phyloP scores from a whole-genome alignment of 37 sponge, comb jelly and placozoan species.

The Aphrocallistes beatrix region DNA sequence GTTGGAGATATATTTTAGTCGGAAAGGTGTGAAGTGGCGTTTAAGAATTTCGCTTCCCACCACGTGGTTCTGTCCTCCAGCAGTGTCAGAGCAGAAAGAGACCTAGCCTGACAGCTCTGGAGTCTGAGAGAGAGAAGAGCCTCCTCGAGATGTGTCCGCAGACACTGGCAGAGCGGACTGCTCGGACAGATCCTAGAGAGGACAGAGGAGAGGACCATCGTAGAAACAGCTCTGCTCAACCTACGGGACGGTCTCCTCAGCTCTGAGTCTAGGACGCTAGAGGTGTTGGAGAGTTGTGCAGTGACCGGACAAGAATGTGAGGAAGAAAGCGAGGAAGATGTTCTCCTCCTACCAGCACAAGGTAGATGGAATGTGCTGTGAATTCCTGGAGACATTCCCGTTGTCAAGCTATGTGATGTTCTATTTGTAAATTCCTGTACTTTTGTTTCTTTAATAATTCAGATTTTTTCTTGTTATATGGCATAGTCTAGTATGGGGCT shows the following conservation, averaged over 20 bases:
- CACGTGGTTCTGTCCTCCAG: too few relatives aligned
- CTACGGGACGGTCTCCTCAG: conserved; percentile 53
- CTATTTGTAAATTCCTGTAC: neutral
- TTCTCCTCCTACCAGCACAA: conserved; percentile 39
- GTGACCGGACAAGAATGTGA: conserved; percentile 53
- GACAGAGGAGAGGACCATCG: too few relatives aligned
- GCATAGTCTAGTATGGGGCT: too few relatives aligned
- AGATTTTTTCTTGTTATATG: neutral
- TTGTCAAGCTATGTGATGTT: neutral
- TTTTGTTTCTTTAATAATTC: neutral
- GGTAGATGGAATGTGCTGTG: conserved; percentile 59
- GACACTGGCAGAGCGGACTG: too few relatives aligned
- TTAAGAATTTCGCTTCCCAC: too few relatives aligned
- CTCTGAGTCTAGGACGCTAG: conserved; percentile 34
- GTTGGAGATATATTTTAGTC: too few relatives aligned
- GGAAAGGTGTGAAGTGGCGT: too few relatives aligned
- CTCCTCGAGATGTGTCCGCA: too few relatives aligned
- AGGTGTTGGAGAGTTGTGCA: conserved; percentile 44
- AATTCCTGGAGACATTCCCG: neutral
- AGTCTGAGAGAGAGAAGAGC: too few relatives aligned
- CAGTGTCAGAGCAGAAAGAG: too few relatives aligned
- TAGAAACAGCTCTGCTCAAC: conserved; percentile 52
- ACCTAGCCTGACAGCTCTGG: too few relatives aligned
- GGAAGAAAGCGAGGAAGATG: conserved; percentile 60
- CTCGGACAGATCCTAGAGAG: too few relatives aligned